phyloP scores from a whole-genome alignment of 2,113 vertebrate species.

The Cygnus buccinator region DNA sequence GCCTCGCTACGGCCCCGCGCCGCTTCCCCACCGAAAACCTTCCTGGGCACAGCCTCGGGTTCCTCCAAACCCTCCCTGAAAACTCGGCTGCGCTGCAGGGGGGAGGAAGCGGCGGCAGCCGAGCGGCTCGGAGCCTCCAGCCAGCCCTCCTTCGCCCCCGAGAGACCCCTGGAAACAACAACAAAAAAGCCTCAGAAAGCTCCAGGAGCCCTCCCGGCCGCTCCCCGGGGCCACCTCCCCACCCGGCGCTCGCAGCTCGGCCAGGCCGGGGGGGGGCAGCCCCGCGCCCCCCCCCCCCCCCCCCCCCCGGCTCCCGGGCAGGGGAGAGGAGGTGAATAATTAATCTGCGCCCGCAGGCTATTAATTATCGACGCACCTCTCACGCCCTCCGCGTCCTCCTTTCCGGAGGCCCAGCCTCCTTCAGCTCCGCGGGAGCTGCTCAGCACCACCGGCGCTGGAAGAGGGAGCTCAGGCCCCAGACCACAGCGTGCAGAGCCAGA shows the following conservation, averaged over 20 bases:
- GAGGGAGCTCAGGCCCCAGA: background rate
- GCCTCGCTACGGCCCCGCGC: background rate
- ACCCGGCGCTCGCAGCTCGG: background rate
- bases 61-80: background rate
- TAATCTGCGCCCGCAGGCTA: background rate
- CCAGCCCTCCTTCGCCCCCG: rapidly evolving
- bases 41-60: background rate
- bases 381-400: background rate
- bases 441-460: background rate
- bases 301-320: too few species aligned
- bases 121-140: background rate
- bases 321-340: background rate
- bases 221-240: background rate
- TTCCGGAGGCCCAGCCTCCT: background rate
- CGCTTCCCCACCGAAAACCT: rapidly evolving
- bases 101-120: background rate
- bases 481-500: background rate
- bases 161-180: background rate
- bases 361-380: background rate
- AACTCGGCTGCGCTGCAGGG: rapidly evolving
- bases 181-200: too few species aligned
- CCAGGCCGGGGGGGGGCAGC: rapidly evolving
- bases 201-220: rapidly evolving
- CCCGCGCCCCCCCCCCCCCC: rapidly evolving
- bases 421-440: background rate